Percentiles rank a stretch among this genome's conserved stretches.
Evolutionary conservation across 2,888 invertebrate species (phyloP).

Genomic region (Allacma fusca): DNA sequence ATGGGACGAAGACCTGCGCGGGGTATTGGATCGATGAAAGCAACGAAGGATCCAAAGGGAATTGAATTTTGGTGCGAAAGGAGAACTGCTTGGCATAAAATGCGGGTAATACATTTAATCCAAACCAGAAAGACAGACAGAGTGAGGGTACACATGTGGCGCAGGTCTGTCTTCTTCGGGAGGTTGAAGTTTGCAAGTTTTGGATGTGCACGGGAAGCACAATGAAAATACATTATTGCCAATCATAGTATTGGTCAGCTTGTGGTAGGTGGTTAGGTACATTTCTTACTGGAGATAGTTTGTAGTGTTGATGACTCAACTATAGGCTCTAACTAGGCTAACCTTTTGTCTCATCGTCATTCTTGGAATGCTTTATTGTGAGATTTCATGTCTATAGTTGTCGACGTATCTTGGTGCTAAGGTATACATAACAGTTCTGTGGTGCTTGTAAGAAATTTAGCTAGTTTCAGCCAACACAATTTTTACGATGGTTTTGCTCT

Average conservation of each 20-base stretch:
- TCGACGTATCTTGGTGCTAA: not conserved
- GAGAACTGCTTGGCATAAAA: conserved; percentile 20
- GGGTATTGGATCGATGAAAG: conserved; percentile 11
- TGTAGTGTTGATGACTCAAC: not conserved
- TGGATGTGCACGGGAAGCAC: not conserved
- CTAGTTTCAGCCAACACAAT: not conserved
- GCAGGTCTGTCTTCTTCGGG: not conserved
- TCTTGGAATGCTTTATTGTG: not conserved
- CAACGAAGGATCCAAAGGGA: conserved; percentile 22
- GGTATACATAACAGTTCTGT: not conserved
- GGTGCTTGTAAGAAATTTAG: conserved; percentile 3
- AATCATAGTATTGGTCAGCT: conserved; percentile 9
- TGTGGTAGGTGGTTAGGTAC: conserved; percentile 7
- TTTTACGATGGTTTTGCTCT: not conserved
- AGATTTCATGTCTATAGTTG: not conserved
- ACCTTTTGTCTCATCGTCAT: not conserved
- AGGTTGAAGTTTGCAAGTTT: conserved; percentile 17
- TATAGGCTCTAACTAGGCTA: not conserved
- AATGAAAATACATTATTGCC: not conserved
- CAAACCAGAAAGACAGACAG: conserved; percentile 7
- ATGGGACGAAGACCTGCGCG: conserved; percentile 17
- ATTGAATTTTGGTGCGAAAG: conserved; percentile 1
- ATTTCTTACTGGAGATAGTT: not conserved
- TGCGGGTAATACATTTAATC: conserved; percentile 18
- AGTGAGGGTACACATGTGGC: conserved; percentile 15